Base-by-base conservation (phyloP, 2,113 vertebrate species). In the Corythornis madagascariensis region DNA sequence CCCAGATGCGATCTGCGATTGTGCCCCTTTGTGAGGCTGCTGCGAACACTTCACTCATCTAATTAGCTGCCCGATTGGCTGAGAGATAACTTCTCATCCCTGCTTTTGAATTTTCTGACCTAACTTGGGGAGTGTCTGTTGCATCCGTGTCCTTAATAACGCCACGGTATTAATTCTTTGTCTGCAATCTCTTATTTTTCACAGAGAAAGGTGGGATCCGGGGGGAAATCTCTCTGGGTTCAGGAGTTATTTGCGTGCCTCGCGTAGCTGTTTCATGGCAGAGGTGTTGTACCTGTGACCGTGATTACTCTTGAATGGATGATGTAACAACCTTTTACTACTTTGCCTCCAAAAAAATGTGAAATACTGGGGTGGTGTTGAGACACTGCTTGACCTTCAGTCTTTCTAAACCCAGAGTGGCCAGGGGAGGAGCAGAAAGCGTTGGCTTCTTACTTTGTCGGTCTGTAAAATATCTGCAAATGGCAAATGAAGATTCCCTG, bases 351-450 rank as follows among this genome's bases (percentile, higher is more conserved):
- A 56, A 83, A 95, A 74, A 95, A 91, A 74, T 26, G 82, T 81
- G 90, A 85, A 92, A 90, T 90, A 42, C 38, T 66, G 92, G 55
- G 18, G 13, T 0, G 7, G 66, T 79, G 78, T 88, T 90, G 92
- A 63, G 92, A 64, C 76, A 85, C 2, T 35, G 92, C 65, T 55
- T 80, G 92, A 95, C 91, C 91, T 93, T 92, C 92, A 90, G 86
- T 56, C 93, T 57, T 65, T 63, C n/a, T 42, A 79, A 72, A 93
- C 85, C 67, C 22, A 3, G 8, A 9, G 18, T 11, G 4, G 77
- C 43, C 14, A 2, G 81, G 89, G 95, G 88, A 86, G 93, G 90
- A 86, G 86, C 47, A 19, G 73, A 7, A 65, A 43, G 24, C 74
- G 11, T 40, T 15, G 60, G 64, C 22, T 40, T 66, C 35, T 47